phyloP scores from a whole-genome alignment of 2,797 vertebrate genomes.

The Xiphophorus birchmanni region DNA sequence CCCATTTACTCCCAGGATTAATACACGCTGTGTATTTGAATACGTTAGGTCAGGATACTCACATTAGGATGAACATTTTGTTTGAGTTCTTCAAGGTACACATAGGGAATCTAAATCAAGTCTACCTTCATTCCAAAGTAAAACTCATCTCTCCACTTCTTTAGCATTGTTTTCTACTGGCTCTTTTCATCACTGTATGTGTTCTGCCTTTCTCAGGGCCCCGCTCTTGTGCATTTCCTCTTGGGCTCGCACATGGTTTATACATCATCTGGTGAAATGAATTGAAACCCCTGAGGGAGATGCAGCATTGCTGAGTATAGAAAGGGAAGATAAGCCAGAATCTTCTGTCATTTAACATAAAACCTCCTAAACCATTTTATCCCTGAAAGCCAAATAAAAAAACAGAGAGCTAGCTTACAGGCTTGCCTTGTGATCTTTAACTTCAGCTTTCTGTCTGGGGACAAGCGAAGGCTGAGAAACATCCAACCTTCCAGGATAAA shows the following conservation, averaged over 20 bases:
- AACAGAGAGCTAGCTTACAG: conserved; percentile 12
- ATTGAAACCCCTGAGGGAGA: conserved; percentile 42
- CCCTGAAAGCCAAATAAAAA: conserved; percentile 23
- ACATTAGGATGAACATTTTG: not conserved
- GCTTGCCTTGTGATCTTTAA: conserved; percentile 15
- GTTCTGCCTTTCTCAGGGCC: conserved; percentile 11
- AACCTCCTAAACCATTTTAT: conserved; percentile 29
- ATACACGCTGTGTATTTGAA: not conserved
- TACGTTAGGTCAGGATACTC: not conserved
- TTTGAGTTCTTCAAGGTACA: not conserved
- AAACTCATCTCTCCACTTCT: not conserved
- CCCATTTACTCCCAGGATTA: not conserved
- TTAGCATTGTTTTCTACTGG: conserved; percentile 22
- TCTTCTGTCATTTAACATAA: conserved; percentile 36
- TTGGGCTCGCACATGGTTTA: conserved; percentile 48
- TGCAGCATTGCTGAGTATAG: conserved; percentile 22
- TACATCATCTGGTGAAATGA: conserved; percentile 59
- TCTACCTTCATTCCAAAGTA: not conserved
- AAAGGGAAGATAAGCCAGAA: conserved; percentile 38
- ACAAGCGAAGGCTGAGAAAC: conserved; percentile 17
- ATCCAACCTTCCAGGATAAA: conserved; percentile 12
- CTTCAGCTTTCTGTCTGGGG: not conserved
- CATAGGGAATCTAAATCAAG: conserved; percentile 1
- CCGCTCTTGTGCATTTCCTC: conserved; percentile 30
- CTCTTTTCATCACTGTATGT: conserved; percentile 22